Evolutionary conservation across 2,113 vertebrate species (phyloP).

Genomic region (Dendrocopos noguchii): DNA sequence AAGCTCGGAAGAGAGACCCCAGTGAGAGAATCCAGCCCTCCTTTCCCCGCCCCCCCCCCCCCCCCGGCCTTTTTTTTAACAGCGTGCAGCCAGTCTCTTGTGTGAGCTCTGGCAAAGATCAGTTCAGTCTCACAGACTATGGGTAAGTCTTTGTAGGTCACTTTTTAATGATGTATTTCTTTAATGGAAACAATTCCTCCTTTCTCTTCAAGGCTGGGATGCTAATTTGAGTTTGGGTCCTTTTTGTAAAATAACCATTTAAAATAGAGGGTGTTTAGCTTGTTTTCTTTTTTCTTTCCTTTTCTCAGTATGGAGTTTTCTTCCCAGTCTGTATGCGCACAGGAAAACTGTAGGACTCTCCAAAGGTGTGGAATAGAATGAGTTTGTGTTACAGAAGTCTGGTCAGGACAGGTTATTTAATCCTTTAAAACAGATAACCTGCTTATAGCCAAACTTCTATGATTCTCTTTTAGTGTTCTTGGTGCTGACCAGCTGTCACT

Average conservation of each 20-base stretch:
- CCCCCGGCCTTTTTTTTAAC: conserved; percentile 25
- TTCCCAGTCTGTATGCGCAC: neutral
- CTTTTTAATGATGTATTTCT: conserved; percentile 63
- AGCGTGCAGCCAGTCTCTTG: conserved; percentile 54
- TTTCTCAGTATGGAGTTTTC: neutral
- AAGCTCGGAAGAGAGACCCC: conserved; percentile 51
- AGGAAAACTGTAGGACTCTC: neutral
- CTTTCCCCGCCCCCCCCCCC: neutral
- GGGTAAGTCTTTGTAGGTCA: conserved; percentile 63
- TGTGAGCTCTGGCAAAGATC: conserved; percentile 59
- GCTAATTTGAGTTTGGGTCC: conserved; percentile 37
- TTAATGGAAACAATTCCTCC: conserved; percentile 39
- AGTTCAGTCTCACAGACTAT: conserved; percentile 39
- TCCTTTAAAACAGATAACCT: neutral
- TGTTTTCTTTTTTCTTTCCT: neutral
- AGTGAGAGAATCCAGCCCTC: conserved; percentile 39
- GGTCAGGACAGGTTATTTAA: neutral
- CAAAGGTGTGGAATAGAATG: conserved; percentile 5
- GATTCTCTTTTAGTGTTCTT: neutral
- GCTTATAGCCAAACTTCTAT: conserved; percentile 19
- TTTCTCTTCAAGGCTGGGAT: conserved; percentile 24
- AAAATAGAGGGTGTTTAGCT: neutral
- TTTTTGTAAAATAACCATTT: conserved; percentile 18
- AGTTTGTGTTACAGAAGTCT: conserved; percentile 25
- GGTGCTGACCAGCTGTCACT: conserved; percentile 1